Conservation (phyloP, 2,888 invertebrate species). For the Drosophila prostipennis region DNA sequence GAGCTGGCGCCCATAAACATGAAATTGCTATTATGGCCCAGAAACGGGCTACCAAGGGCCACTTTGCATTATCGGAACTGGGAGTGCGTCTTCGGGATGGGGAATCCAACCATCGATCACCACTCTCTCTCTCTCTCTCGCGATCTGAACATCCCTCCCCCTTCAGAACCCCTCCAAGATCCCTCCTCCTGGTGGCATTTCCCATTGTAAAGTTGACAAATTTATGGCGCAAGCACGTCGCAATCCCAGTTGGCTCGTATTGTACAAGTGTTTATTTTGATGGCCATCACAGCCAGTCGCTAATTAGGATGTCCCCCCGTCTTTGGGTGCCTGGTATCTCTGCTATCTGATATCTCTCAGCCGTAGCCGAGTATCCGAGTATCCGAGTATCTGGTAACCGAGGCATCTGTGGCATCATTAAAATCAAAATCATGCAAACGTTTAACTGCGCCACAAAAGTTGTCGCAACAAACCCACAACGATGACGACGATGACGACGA, state of each 20-base stretch:
- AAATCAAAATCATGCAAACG: conserved; percentile 77
- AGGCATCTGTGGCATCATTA: conserved; percentile 58
- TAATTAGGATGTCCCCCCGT: conserved; percentile 69
- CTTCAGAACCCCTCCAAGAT: not conserved
- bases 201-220: conserved; percentile 68
- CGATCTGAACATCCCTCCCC: too few relatives aligned
- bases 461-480: conserved; percentile 59
- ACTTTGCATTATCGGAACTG: conserved; percentile 35
- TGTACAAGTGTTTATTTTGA: conserved; percentile 81
- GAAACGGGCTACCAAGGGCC: conserved; percentile 30
- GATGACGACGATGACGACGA: not conserved
- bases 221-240: conserved; percentile 69
- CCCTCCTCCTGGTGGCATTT: conserved; percentile 61
- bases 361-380: not conserved
- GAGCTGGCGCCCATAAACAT: conserved; percentile 64
- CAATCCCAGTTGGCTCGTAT: conserved; percentile 65
- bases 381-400: conserved; percentile 14
- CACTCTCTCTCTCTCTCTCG: conserved; percentile 1
- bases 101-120: conserved; percentile 21
- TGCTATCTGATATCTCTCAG: conserved; percentile 1
- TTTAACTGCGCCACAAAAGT: conserved; percentile 77
- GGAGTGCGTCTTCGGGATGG: not conserved
- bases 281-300: conserved; percentile 69
- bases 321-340: conserved; percentile 4
- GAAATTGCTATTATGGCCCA: conserved; percentile 74